Evolutionary conservation across 1,140 invertebrate genomes (phyloP), one percentile per base, ranked within the genome.

Genomic region (Aplysia californica): DNA sequence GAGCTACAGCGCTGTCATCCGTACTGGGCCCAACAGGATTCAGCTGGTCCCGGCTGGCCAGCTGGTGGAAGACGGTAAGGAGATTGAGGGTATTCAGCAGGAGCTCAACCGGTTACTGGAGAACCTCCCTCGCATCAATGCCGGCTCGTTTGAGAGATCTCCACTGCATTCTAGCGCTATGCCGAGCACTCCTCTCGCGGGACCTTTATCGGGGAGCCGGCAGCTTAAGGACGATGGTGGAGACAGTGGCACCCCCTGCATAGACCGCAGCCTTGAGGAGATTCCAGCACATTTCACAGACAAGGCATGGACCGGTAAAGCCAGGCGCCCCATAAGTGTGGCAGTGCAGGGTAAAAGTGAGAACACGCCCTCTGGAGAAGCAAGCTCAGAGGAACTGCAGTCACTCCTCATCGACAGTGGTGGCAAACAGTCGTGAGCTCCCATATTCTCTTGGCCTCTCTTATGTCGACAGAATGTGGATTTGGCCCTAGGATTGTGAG

Each of bases 11-110:
- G 84, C 85, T 29, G 86, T 87, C 15, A 86, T 87, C 33, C 79
- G 86, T 41, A 86, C 84, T 10, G 86, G 86, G 36, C 86, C 86
- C 74, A 86, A 87, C 78, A 82, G 84, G 70, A 87, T 87, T n/a
- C 83, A 86, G 75, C 79, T 87, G 77, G 84, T 87, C 21, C 82
- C 84, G 21, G 82, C 85, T 44, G 81, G 80, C 31, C 80, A 83
- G 38, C 55, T 79, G 56, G 69, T 78, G 20, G 59, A 70, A 26
- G 61, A 74, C 44, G 80, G 79, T 38, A 66, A 70, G 3, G 74
- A 41, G 18, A 75, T 75, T n/a, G 71, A 76, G 26, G 79, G 78
- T n/a, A 80, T 81, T 41, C 77, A 82, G 64, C 74, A 86, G 65
- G 83, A 85, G 65, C 72, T 87, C 39, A 83, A 86, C 29, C 82